phyloP scores from a whole-genome alignment of 2,888 invertebrate genomes.

The Drosophila gaucha region DNA sequence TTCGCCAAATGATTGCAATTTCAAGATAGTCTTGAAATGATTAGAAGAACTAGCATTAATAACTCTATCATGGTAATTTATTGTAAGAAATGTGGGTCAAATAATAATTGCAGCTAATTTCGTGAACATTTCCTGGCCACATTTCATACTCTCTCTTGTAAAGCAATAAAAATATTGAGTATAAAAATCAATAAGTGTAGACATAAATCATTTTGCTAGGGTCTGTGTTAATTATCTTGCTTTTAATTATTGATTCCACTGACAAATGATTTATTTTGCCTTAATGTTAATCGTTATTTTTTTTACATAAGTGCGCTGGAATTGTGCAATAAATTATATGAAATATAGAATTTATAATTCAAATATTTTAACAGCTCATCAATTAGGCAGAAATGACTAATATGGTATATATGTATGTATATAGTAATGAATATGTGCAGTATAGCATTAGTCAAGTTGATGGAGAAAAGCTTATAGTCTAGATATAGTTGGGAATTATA shows the following conservation, averaged over 20 bases:
- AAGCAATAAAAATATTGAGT: constrained; percentile 7
- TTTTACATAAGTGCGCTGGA: constrained; percentile 25
- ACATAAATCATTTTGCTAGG: constrained; percentile 28
- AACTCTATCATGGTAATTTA: constrained; percentile 40
- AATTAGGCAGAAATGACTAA: background rate
- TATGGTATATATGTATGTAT: background rate
- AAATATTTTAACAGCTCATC: constrained; percentile 3
- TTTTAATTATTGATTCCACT: constrained; percentile 36
- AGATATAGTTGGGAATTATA: too few relatives aligned
- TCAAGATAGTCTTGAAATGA: constrained; percentile 13
- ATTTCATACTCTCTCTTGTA: constrained; percentile 6
- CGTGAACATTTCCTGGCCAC: constrained; percentile 10
- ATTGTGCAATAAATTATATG: constrained; percentile 15
- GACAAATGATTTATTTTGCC: constrained; percentile 33
- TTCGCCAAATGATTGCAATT: constrained; percentile 37
- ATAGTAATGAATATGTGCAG: background rate
- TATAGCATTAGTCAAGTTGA: background rate
- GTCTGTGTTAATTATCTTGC: constrained; percentile 11
- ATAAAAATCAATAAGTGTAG: constrained; percentile 6
- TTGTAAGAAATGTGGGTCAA: constrained; percentile 36
- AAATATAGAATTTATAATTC: constrained; percentile 1
- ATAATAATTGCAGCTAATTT: constrained; percentile 22
- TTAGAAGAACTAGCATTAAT: constrained; percentile 31
- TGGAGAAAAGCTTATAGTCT: background rate
- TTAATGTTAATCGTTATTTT: constrained; percentile 31